Percentiles rank a stretch among this genome's conserved stretches.
Evolutionary conservation across 1,140 invertebrate genomes (phyloP).

Genomic region (Brachionus paranguensis): DNA sequence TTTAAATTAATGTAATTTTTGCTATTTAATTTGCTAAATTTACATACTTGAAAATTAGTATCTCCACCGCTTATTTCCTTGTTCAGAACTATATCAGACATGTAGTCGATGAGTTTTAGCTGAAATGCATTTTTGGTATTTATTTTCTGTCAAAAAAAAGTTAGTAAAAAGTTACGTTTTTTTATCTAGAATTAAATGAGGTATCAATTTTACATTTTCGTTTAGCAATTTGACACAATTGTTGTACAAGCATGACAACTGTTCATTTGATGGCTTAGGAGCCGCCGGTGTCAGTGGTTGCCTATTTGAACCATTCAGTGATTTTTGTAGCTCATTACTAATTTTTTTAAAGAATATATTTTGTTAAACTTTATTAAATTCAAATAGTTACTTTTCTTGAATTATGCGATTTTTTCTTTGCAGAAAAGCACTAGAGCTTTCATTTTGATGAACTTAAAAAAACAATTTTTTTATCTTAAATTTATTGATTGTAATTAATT

Average conservation of each 20-base stretch:
- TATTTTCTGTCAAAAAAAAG: constrained; percentile 32
- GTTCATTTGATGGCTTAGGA: constrained; percentile 24
- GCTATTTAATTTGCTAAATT: no score
- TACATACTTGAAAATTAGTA: constrained; percentile 27
- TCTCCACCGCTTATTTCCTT: constrained; percentile 22
- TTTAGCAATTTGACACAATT: constrained; percentile 37
- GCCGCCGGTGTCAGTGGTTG: background rate
- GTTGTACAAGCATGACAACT: constrained; percentile 34
- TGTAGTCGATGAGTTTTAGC: constrained; percentile 31
- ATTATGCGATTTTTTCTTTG: background rate
- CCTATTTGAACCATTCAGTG: background rate
- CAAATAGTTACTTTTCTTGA: background rate
- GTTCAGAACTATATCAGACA: constrained; percentile 25
- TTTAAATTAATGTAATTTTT: no score
- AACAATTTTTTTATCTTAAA: background rate
- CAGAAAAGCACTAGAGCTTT: background rate
- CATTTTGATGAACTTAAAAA: background rate
- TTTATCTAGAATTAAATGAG: background rate
- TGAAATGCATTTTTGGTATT: constrained; percentile 38
- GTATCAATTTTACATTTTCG: background rate
- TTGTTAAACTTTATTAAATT: background rate
- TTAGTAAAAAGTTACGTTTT: background rate
- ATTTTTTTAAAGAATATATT: background rate
- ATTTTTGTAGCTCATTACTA: background rate
- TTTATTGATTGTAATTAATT: background rate